Evolutionary conservation across 2,888 invertebrate genomes (phyloP), one percentile per base, ranked within the genome.

Genomic region (Malthinus seriepunctatus): DNA sequence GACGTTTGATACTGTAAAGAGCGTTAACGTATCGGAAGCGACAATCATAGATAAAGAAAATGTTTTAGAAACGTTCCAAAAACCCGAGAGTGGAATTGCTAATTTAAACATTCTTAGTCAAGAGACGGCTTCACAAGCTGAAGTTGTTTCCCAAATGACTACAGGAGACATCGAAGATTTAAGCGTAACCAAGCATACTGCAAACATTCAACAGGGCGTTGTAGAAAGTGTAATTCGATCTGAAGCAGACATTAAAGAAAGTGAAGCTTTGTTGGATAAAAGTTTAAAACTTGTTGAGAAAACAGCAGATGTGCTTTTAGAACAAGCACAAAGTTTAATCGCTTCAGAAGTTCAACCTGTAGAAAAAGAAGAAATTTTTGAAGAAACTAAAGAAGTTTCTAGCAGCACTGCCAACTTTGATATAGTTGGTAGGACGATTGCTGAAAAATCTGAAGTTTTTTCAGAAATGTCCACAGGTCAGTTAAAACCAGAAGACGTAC

Each of bases 271-370:
- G 23, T 42, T 42, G n/a, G 23, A 23, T n/a, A 23, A 42, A 5
- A 5, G 15, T 32, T 49, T 44, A 6, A 51, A 32, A n/a, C 31
- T 47, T 7, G 48, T 14, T 1, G 14, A 35, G 5, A 79, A 78
- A 64, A 76, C 75, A 52, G 80, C 81, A 8, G 74, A 76, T 49
- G 56, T 81, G 10, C 70, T 71, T 4, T 71, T 82, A 52, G 78
- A 76, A 55, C 79, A 79, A 66, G 79, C 77, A n/a, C 74, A 76
- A 62, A 73, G 78, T 23, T 69, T 81, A 9, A 74, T 75, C 0
- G 70, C 84, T 0, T 83, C 78, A 34, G 82, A 85, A 78, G 74
- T 81, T 31, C 76, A 79, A 59, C 70, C 76, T 35, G 80, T 80
- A 67, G 84, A 85, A 70, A 77, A 71, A 56, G 82, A 82, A 71